Percentiles rank a stretch among this genome's conserved stretches.
Conservation (phyloP, 2,797 vertebrate species). For the Falco columbarius region DNA sequence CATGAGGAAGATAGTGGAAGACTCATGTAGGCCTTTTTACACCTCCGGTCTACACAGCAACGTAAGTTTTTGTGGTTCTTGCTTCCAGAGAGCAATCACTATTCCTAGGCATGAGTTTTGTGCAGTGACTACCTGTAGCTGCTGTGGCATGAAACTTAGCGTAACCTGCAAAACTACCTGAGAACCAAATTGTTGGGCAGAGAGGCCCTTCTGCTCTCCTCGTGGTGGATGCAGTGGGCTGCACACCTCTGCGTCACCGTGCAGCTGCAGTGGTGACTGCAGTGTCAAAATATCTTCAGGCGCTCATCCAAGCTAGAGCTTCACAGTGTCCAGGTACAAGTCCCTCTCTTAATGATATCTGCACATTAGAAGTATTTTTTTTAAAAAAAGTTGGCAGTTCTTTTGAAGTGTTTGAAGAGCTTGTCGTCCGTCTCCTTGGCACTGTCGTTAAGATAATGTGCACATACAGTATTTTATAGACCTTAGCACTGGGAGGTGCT, state of each 20-base stretch:
- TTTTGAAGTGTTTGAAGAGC: neutral
- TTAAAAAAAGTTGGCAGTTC: neutral
- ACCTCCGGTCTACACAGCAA: neutral
- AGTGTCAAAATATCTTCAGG: neutral
- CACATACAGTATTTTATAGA: neutral
- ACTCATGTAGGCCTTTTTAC: neutral
- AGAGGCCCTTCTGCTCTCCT: neutral
- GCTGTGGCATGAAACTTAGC: neutral
- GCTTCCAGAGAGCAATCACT: neutral
- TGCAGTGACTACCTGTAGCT: neutral
- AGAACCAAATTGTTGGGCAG: neutral
- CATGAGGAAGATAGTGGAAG: neutral
- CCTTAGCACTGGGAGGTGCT: neutral
- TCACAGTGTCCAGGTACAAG: neutral
- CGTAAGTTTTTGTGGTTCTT: neutral
- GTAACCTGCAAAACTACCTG: neutral
- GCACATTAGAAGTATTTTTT: neutral
- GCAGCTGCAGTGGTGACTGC: neutral
- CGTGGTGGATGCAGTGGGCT: accelerated
- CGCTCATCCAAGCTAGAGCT: neutral
- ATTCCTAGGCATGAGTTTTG: neutral
- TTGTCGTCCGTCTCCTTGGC: neutral
- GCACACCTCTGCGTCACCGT: neutral
- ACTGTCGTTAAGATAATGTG: neutral
- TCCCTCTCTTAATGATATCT: neutral